Percentiles rank a stretch among this genome's conserved stretches.
Evolutionary conservation across 2,888 invertebrate species (phyloP).

Genomic region (Empis stercorea): DNA sequence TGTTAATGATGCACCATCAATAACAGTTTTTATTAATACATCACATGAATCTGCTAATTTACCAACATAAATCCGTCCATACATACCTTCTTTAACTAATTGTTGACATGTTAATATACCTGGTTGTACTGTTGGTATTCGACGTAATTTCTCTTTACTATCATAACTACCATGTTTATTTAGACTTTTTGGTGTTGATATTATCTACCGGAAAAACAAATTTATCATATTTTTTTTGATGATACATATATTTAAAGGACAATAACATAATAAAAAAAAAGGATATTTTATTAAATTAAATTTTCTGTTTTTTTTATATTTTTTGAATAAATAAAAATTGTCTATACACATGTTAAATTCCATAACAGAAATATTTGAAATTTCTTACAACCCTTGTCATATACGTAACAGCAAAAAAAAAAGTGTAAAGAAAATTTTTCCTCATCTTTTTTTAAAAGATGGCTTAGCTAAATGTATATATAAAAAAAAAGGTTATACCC

Average conservation of each 20-base stretch:
- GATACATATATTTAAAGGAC: too few relatives aligned
- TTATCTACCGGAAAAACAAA: conserved; percentile 8
- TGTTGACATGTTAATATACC: conserved; percentile 41
- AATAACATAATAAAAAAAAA: neutral
- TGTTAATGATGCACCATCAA: conserved; percentile 52
- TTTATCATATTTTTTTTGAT: neutral
- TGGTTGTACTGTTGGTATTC: conserved; percentile 42
- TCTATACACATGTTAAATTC: too few relatives aligned
- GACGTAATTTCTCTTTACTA: conserved; percentile 45
- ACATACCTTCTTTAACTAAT: conserved; percentile 56
- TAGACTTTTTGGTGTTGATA: conserved; percentile 35
- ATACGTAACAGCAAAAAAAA: too few relatives aligned
- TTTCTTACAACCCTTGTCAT: too few relatives aligned
- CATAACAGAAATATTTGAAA: too few relatives aligned
- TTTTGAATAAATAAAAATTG: too few relatives aligned
- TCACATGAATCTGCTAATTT: conserved; percentile 42
- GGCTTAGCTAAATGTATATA: neutral
- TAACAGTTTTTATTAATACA: conserved; percentile 61
- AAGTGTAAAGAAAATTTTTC: too few relatives aligned
- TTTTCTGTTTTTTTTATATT: too few relatives aligned
- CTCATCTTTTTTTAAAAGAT: too few relatives aligned
- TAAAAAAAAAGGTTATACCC: neutral
- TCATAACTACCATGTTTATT: conserved; percentile 27
- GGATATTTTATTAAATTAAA: too few relatives aligned
- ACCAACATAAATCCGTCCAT: conserved; percentile 60